These are phyloP conservation scores for Drepana falcataria DNA, from an alignment of 2,888 invertebrate genomes.

Conservation along the genomic window DNA sequence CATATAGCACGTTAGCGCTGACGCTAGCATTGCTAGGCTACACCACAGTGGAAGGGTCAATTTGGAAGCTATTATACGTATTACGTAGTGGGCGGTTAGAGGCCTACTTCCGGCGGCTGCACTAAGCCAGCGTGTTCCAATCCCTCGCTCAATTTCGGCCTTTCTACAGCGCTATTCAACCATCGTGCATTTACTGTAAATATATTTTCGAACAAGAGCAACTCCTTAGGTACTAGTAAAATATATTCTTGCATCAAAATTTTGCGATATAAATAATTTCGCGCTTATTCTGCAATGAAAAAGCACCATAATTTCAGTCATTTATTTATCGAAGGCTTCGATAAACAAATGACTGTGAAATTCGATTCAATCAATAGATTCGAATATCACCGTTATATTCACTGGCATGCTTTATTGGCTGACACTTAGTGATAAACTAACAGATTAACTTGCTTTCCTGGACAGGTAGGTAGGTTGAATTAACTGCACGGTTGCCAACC, in stretches of 20 bases:
- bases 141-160: slow-evolving; percentile 69
- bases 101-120: slow-evolving; percentile 76
- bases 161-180: slow-evolving; percentile 62
- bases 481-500: neutral
- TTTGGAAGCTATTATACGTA: slow-evolving; percentile 73
- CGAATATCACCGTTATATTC: neutral
- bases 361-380: neutral
- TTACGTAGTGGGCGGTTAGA: slow-evolving; percentile 54
- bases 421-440: slow-evolving; percentile 5
- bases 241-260: no score
- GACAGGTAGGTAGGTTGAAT: neutral
- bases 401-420: neutral
- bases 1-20: slow-evolving; percentile 35
- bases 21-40: slow-evolving; percentile 31
- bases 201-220: slow-evolving; percentile 16
- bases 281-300: no score
- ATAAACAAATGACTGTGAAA: no score
- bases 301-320: no score
- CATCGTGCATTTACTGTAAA: slow-evolving; percentile 42
- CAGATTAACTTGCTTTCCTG: neutral
- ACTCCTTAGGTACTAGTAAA: no score
- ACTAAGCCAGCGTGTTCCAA: slow-evolving; percentile 72
- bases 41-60: slow-evolving; percentile 67
- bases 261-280: no score
- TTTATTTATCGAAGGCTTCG: slow-evolving; percentile 6